Evolutionary conservation across 2,113 vertebrate species (phyloP).

Genomic region (Solea senegalensis): DNA sequence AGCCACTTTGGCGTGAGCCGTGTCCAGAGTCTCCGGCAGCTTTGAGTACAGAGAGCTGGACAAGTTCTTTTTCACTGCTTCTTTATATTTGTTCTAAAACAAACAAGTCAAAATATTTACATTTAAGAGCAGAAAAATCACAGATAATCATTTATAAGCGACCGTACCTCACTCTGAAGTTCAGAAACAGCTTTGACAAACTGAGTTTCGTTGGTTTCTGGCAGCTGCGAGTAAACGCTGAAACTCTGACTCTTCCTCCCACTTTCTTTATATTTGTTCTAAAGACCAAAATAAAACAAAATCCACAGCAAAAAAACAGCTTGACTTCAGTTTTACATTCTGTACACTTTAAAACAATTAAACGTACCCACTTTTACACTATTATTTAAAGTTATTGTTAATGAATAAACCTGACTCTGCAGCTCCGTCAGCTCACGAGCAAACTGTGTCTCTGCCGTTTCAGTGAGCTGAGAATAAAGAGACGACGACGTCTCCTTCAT

Average conservation of each 20-base stretch:
- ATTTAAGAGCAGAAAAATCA: no score
- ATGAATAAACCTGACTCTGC: constrained; percentile 52
- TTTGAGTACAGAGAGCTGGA: constrained; percentile 84
- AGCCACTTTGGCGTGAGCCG: constrained; percentile 45
- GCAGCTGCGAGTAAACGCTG: constrained; percentile 59
- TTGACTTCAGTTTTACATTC: background rate
- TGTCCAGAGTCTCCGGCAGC: constrained; percentile 86
- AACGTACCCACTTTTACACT: no score
- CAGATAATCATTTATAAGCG: background rate
- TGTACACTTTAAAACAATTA: no score
- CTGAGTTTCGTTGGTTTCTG: constrained; percentile 59
- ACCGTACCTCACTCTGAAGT: constrained; percentile 65
- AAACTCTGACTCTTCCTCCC: constrained; percentile 39
- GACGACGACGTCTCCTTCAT: constrained; percentile 81
- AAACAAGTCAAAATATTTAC: background rate
- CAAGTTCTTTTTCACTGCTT: constrained; percentile 78
- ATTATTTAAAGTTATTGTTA: background rate
- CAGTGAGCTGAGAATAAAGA: constrained; percentile 87
- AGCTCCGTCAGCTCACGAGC: constrained; percentile 78
- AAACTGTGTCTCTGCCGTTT: constrained; percentile 87
- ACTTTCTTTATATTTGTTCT: constrained; percentile 88
- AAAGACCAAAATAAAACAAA: background rate
- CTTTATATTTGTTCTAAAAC: constrained; percentile 86
- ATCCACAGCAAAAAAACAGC: background rate
- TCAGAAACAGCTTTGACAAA: constrained; percentile 55